phyloP scores from a whole-genome alignment of 53 echinoderm and acorn worm species.

The Holothuria scabra region DNA sequence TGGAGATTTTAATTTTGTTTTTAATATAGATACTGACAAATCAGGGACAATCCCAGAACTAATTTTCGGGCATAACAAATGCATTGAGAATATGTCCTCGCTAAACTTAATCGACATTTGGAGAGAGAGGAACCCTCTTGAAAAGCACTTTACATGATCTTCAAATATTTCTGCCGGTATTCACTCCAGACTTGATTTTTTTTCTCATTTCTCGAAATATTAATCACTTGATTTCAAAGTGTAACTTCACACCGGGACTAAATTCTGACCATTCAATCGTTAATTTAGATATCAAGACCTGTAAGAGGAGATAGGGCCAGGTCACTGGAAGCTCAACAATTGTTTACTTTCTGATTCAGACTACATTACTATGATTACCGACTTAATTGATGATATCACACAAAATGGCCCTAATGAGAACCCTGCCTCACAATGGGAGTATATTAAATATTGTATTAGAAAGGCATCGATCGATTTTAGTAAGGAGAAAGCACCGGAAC shows the following conservation, averaged over 20 bases:
- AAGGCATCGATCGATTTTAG: neutral
- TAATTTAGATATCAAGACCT: too few relatives aligned
- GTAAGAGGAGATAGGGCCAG: conserved; percentile 2
- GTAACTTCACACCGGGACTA: neutral
- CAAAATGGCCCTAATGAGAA: neutral
- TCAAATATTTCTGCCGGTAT: too few relatives aligned
- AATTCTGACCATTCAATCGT: conserved; percentile 44
- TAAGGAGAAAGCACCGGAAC: conserved; percentile 18
- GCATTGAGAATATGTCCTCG: too few relatives aligned
- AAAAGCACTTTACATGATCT: too few relatives aligned
- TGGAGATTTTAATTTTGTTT: too few relatives aligned
- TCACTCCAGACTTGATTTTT: too few relatives aligned
- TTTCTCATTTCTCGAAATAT: conserved; percentile 11
- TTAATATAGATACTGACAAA: conserved; percentile 22
- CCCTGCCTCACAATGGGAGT: conserved; percentile 11
- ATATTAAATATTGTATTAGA: conserved; percentile 14
- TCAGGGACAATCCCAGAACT: neutral
- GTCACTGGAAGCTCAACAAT: conserved; percentile 49
- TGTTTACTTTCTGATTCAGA: neutral
- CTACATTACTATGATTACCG: neutral
- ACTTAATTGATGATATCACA: neutral
- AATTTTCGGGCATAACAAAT: neutral
- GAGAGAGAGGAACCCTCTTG: too few relatives aligned
- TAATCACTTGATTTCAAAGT: neutral
- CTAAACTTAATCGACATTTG: too few relatives aligned